A percentile compares a stretch with the other conserved stretches of the same genome.
These are phyloP conservation scores for Bombus turneri DNA, from an alignment of 1,140 invertebrate genomes.

Conservation along the genomic window DNA sequence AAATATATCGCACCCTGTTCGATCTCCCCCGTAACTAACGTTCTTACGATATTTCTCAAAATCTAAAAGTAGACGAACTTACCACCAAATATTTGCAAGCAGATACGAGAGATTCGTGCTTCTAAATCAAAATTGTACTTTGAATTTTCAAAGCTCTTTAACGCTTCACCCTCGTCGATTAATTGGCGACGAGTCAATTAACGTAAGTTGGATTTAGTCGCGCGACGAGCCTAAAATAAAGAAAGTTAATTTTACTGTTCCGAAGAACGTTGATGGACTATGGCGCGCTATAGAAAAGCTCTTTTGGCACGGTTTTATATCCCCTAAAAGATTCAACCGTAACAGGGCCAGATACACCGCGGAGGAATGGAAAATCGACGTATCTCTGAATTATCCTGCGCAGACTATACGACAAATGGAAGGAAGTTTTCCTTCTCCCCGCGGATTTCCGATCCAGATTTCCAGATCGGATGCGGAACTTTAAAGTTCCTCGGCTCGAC, in stretches of 20 bases:
- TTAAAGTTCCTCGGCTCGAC: conserved; percentile 56
- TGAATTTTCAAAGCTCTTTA: neutral
- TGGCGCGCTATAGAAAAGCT: conserved; percentile 27
- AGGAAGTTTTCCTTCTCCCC: conserved; percentile 60
- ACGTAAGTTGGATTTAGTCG: neutral
- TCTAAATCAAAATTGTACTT: neutral
- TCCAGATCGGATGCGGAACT: conserved; percentile 47
- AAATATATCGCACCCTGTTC: too few relatives aligned
- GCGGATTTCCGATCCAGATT: conserved; percentile 60
- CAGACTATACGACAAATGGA: conserved; percentile 60
- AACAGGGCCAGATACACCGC: conserved; percentile 21
- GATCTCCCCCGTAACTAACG: too few relatives aligned
- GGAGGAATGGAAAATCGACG: conserved; percentile 65
- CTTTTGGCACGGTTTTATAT: conserved; percentile 59
- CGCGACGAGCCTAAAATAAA: neutral
- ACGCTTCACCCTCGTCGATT: too few relatives aligned
- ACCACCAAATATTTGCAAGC: too few relatives aligned
- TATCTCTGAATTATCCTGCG: conserved; percentile 61
- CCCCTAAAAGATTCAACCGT: conserved; percentile 57
- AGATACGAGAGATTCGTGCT: too few relatives aligned
- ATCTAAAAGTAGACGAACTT: too few relatives aligned
- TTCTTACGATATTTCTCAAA: too few relatives aligned
- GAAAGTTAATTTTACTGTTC: conserved; percentile 44
- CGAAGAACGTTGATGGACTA: neutral
- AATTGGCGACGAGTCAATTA: neutral